Evolutionary conservation across 2,113 vertebrate genomes (phyloP).

Genomic region (Chinchilla lanigera): DNA sequence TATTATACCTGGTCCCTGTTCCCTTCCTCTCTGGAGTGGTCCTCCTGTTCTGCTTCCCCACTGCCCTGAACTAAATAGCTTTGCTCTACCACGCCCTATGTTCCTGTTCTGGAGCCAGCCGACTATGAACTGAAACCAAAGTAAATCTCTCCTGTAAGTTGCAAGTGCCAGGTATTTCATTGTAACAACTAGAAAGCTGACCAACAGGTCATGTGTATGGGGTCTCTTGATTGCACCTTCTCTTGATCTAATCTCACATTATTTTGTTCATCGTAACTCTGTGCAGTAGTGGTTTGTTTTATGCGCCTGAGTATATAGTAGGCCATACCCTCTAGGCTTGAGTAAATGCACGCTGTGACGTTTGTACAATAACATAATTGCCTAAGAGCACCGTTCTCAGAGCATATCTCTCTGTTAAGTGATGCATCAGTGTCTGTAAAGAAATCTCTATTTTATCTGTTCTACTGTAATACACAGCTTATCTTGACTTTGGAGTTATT

Average conservation of each 20-base stretch:
- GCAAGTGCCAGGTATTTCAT: not conserved
- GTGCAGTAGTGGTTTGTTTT: not conserved
- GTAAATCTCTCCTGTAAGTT: not conserved
- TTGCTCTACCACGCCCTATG: not conserved
- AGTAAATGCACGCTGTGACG: not conserved
- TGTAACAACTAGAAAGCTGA: not conserved
- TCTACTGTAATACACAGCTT: not conserved
- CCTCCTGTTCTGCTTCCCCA: not conserved
- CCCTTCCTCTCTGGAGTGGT: not conserved
- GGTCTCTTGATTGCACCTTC: not conserved
- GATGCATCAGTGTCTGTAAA: not conserved
- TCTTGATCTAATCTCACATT: not conserved
- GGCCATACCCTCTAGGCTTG: not conserved
- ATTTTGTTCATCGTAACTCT: not conserved
- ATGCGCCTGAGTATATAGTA: not conserved
- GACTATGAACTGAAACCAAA: not conserved
- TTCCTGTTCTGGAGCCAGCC: not conserved
- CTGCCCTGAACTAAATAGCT: not conserved
- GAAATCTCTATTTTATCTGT: not conserved
- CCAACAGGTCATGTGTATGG: not conserved
- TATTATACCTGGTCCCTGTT: not conserved
- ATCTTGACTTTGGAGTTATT: not conserved
- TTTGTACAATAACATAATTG: not conserved
- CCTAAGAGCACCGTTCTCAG: not conserved
- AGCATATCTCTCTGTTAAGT: not conserved